Conservation (phyloP, 2,113 vertebrate genomes). For the Phainopepla nitens region DNA sequence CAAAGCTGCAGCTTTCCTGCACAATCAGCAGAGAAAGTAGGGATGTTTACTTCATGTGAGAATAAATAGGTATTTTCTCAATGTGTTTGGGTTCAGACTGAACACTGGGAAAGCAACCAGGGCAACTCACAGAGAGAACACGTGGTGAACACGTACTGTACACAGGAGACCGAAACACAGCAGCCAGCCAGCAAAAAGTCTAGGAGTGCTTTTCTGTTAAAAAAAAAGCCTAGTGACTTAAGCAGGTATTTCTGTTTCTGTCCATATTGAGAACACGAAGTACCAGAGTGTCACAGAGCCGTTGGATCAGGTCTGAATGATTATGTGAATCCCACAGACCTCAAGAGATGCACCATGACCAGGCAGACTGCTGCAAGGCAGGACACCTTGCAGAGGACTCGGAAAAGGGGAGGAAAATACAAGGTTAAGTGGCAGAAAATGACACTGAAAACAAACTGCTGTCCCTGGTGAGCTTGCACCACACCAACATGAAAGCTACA, state of each 20-base stretch:
- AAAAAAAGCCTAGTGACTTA: slow-evolving; percentile 22
- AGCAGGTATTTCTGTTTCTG: background rate
- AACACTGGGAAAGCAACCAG: background rate
- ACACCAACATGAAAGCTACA: background rate
- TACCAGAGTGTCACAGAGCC: background rate
- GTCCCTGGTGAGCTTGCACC: background rate
- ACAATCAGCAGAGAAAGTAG: background rate
- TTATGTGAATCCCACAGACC: background rate
- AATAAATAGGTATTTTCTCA: slow-evolving; percentile 34
- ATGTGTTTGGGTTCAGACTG: background rate
- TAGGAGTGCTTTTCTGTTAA: background rate
- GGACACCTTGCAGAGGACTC: background rate
- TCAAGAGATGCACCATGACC: background rate
- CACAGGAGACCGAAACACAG: background rate
- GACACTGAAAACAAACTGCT: background rate
- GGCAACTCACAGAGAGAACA: background rate
- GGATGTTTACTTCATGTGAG: background rate
- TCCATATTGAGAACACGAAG: background rate
- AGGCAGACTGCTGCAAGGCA: background rate
- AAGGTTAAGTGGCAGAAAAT: background rate
- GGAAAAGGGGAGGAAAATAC: background rate
- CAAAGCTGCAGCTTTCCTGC: background rate
- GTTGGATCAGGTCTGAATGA: background rate
- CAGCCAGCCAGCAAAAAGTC: background rate
- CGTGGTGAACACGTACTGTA: background rate